Conservation (phyloP, 2,888 invertebrate genomes). For the Priocnemis perturbator region DNA sequence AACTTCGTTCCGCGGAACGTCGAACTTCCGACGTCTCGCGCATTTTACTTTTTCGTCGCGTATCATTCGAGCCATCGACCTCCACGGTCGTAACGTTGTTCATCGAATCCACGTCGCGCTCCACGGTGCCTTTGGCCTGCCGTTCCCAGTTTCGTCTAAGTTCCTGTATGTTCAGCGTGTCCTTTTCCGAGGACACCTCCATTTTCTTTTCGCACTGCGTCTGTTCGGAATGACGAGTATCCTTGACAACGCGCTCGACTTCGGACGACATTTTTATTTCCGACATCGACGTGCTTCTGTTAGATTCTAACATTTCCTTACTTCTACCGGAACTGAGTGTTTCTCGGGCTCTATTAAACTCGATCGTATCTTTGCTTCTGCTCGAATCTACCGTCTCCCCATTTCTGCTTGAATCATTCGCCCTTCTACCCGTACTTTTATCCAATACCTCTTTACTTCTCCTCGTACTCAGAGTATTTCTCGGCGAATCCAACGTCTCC, state of each 20-base stretch:
- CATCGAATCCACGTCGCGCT: constrained; percentile 19
- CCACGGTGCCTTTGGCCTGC: constrained; percentile 48
- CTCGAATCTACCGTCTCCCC: too few species aligned
- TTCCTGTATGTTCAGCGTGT: constrained; percentile 64
- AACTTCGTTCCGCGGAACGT: too few species aligned
- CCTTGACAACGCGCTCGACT: too few species aligned
- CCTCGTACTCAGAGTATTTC: background rate
- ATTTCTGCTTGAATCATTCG: too few species aligned
- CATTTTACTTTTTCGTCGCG: background rate
- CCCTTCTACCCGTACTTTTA: background rate
- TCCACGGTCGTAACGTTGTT: constrained; percentile 1
- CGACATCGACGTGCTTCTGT: background rate
- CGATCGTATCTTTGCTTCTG: too few species aligned
- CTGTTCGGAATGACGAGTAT: too few species aligned
- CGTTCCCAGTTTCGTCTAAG: constrained; percentile 70
- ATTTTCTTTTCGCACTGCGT: too few species aligned
- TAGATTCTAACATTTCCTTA: too few species aligned
- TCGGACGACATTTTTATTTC: background rate
- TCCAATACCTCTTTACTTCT: background rate
- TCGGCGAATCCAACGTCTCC: too few species aligned
- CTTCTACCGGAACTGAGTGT: too few species aligned
- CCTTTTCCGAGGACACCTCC: constrained; percentile 23
- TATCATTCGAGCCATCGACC: background rate
- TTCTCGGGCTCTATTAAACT: too few species aligned
- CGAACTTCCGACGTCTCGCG: too few species aligned